Percentiles rank a stretch among this genome's conserved stretches.
Evolutionary conservation across 2,888 invertebrate genomes (phyloP).

Genomic region (Papilio gigon): DNA sequence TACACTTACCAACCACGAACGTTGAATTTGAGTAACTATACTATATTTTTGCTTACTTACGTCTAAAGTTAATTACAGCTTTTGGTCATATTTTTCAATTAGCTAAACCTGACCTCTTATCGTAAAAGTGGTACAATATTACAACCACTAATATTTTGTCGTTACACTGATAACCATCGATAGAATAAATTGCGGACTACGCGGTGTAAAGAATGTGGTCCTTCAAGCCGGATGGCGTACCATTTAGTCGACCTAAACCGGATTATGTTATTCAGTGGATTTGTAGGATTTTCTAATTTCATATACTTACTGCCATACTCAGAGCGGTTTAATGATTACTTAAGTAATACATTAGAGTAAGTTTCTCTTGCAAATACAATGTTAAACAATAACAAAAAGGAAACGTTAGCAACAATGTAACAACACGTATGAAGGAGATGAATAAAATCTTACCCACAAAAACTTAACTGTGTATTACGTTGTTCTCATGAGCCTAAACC

Average conservation of each 20-base stretch:
- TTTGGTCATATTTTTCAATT: slow-evolving; percentile 13
- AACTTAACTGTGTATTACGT: slow-evolving; percentile 43
- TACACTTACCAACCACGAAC: not conserved
- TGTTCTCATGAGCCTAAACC: slow-evolving; percentile 58
- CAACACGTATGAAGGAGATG: too few relatives aligned
- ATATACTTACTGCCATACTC: too few relatives aligned
- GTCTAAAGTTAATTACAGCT: not conserved
- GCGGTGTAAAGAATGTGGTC: slow-evolving; percentile 36
- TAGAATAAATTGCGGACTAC: slow-evolving; percentile 13
- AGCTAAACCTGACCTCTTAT: not conserved
- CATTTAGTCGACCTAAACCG: slow-evolving; percentile 24
- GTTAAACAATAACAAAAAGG: too few relatives aligned
- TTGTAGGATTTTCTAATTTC: too few relatives aligned
- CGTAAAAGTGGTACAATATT: slow-evolving; percentile 15
- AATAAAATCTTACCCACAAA: slow-evolving; percentile 29
- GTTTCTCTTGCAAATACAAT: too few relatives aligned
- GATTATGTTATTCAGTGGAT: slow-evolving; percentile 39
- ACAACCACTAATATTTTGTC: not conserved
- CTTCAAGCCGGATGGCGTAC: slow-evolving; percentile 24
- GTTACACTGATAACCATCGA: slow-evolving; percentile 16
- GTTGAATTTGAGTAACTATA: not conserved
- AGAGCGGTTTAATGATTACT: too few relatives aligned
- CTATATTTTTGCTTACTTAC: not conserved
- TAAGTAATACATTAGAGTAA: too few relatives aligned
- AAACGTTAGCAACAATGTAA: too few relatives aligned